Base-by-base conservation (phyloP, 1,140 invertebrate species). In the Scylla paramamosain region DNA sequence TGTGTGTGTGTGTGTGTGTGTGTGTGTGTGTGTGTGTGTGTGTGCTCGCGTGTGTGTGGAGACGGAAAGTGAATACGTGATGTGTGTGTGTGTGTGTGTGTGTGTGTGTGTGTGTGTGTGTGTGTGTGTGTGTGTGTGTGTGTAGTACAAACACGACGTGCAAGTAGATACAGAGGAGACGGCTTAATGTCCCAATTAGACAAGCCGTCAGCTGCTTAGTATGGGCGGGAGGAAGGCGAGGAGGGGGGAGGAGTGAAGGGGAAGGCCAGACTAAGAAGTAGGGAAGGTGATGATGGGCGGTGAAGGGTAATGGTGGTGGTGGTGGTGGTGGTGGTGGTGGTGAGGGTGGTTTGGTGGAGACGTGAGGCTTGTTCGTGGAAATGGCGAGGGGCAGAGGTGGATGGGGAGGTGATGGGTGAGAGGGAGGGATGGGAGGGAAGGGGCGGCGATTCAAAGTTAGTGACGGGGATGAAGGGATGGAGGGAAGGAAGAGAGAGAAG, bases 151-250 rank as follows among this genome's bases (percentile, higher is more conserved):
- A 48, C 46, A 39, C 20, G 32, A 48, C n/a, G 67, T 7, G n/a
- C 67, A 77, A 77, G 67, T 77, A n/a, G 67, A 77, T 77, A 77
- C 67, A 25, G 67, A 77, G 20, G 67, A 77, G 67, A 77, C 67
- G 67, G n/a, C 67, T 77, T 77, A 77, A 77, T 77, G 67, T n/a
- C 67, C 67, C 67, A 77, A 77, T 77, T 77, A 77, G 67, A 77
- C 67, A n/a, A 77, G 67, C 20, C 67, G 67, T 25, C 67, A n/a
- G n/a, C 67, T 77, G n/a, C 2, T 77, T 77, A 77, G 67, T 77
- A 77, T 77, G 67, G 67, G 67, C 67, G 67, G 67, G 39, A 45
- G 67, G 46, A 28, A 29, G 16, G 89, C 6, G 29, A 59, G 48
- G 89, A 31, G 7, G 39, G 25, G 31, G 31, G 48, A 48, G 32